phyloP scores from a whole-genome alignment of 2,113 vertebrate genomes.

The Chamaetylas fuelleborni region DNA sequence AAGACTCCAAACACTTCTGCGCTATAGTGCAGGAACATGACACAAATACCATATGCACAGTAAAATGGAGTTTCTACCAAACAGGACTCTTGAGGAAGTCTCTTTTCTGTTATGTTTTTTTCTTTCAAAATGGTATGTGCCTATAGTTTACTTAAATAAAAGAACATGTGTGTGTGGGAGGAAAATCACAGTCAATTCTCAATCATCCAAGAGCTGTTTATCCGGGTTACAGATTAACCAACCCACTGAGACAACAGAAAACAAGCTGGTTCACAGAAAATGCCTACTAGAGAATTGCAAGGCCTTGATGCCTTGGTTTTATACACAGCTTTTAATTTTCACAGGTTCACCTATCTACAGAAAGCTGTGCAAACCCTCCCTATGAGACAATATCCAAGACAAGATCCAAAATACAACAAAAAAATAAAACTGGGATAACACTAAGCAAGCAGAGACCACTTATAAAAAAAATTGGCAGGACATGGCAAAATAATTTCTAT shows the following conservation, averaged over 20 bases:
- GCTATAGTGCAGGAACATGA: not conserved
- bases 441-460: not conserved
- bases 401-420: not conserved
- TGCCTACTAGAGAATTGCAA: not conserved
- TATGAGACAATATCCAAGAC: not conserved
- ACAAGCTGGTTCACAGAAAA: constrained; percentile 20
- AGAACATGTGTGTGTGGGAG: constrained; percentile 5
- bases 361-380: not conserved
- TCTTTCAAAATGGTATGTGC: constrained; percentile 6
- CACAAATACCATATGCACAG: not conserved
- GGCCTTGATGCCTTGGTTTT: not conserved
- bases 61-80: not conserved
- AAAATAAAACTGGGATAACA: not conserved
- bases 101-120: not conserved
- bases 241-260: constrained; percentile 4
- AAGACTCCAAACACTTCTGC: not conserved
- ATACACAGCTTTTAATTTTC: not conserved
- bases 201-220: constrained; percentile 49
- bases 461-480: not conserved
- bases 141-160: constrained; percentile 33
- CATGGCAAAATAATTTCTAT: not conserved
- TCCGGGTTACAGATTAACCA: constrained; percentile 56
- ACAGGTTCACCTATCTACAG: not conserved
- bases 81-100: not conserved
- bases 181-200: constrained; percentile 28